Conservation (phyloP, 92 coral and sea anemone species). For the Actinostola sp. region DNA sequence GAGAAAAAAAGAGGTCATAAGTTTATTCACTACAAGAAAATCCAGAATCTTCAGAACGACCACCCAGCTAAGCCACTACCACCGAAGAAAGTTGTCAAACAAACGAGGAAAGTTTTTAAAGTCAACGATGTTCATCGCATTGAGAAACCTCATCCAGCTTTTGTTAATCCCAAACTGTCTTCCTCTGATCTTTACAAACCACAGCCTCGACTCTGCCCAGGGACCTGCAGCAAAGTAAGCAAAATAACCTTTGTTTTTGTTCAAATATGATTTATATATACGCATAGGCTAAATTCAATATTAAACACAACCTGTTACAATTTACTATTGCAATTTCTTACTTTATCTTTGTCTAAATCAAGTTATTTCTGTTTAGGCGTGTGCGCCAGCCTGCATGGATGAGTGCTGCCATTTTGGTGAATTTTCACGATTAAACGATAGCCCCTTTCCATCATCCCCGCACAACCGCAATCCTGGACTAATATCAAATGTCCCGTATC, state of each 20-base stretch:
- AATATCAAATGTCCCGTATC: conserved; percentile 71
- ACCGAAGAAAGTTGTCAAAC: background rate
- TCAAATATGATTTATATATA: background rate
- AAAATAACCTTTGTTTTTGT: background rate
- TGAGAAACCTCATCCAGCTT: conserved; percentile 35
- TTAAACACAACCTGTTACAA: no score
- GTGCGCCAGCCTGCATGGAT: conserved; percentile 92
- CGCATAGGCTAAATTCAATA: no score
- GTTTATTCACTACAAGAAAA: conserved; percentile 53
- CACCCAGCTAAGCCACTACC: conserved; percentile 24
- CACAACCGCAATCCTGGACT: conserved; percentile 48
- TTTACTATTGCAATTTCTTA: background rate
- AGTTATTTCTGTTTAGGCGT: conserved; percentile 46
- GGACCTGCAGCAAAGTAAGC: conserved; percentile 52
- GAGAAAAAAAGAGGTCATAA: conserved; percentile 71
- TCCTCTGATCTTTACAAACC: conserved; percentile 48
- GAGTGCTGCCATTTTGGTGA: conserved; percentile 78
- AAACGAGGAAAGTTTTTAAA: conserved; percentile 14
- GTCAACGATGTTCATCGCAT: conserved; percentile 13
- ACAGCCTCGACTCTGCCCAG: conserved; percentile 65
- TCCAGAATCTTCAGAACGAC: conserved; percentile 13
- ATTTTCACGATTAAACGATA: conserved; percentile 31
- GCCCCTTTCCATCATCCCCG: background rate
- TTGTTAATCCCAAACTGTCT: conserved; percentile 15
- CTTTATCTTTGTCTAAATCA: background rate